Percentiles rank a stretch among this genome's conserved stretches.
Evolutionary conservation across 1,140 invertebrate genomes (phyloP).

Genomic region (Stegodyphus mimosarum): DNA sequence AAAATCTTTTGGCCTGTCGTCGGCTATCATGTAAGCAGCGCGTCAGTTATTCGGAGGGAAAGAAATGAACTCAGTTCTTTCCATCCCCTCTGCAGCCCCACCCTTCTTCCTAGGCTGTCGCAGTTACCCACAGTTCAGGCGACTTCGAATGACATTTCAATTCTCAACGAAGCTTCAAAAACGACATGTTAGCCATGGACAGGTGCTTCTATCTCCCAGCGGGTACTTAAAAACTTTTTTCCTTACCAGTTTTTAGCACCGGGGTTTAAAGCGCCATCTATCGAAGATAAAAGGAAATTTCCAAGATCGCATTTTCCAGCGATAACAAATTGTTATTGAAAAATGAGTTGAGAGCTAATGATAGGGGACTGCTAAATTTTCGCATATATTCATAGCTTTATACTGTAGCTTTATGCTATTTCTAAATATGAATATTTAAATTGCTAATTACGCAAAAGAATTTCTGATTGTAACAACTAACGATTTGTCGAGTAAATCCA

Average conservation of each 20-base stretch:
- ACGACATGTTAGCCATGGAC: slow-evolving; percentile 9
- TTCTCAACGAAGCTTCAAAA: slow-evolving; percentile 28
- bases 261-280: too few species aligned
- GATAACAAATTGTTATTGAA: too few species aligned
- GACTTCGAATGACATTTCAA: slow-evolving; percentile 36
- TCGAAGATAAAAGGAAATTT: too few species aligned
- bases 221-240: not conserved
- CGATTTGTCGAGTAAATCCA: too few species aligned
- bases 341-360: too few species aligned
- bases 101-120: not conserved
- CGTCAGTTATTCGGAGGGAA: not conserved
- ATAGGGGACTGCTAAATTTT: too few species aligned
- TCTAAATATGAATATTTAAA: too few species aligned
- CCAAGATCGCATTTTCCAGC: too few species aligned
- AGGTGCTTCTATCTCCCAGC: slow-evolving; percentile 9
- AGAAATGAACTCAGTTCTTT: not conserved
- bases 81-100: not conserved
- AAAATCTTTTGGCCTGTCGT: slow-evolving; percentile 36
- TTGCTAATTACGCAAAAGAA: too few species aligned
- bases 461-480: too few species aligned
- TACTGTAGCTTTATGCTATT: too few species aligned
- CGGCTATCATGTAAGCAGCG: slow-evolving; percentile 15
- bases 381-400: too few species aligned
- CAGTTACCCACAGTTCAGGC: not conserved
- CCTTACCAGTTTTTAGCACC: not conserved